Percentiles rank a stretch among this genome's conserved stretches.
These are phyloP conservation scores for cat (Felis catus) DNA, from an alignment of 2,113 vertebrate species.

Conservation along the genomic window F.catus_Fca126_mat1.0 CM031415.1:189506001-189506500, in stretches of 20 bases:
- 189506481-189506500: not conserved
- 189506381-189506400: not conserved
- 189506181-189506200: not conserved
- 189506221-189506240: not conserved
- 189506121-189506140: not conserved
- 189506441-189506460: not conserved
- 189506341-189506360: not conserved
- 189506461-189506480: not conserved
- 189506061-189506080: not conserved
- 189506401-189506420: not conserved
- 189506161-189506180: not conserved
- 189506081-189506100: not conserved
- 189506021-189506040: not conserved
- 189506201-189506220: not conserved
- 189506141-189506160: not conserved
- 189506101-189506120: not conserved
- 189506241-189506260: not conserved
- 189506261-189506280: not conserved
- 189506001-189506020: not conserved
- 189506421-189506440: not conserved
- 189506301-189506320: not conserved
- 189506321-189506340: not conserved
- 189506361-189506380: not conserved
- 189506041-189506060: not conserved
- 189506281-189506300: not conserved